A percentile compares a stretch with the other conserved stretches of the same genome.
Conservation (phyloP, 2,797 vertebrate genomes). For the Melopsittacus undulatus region DNA sequence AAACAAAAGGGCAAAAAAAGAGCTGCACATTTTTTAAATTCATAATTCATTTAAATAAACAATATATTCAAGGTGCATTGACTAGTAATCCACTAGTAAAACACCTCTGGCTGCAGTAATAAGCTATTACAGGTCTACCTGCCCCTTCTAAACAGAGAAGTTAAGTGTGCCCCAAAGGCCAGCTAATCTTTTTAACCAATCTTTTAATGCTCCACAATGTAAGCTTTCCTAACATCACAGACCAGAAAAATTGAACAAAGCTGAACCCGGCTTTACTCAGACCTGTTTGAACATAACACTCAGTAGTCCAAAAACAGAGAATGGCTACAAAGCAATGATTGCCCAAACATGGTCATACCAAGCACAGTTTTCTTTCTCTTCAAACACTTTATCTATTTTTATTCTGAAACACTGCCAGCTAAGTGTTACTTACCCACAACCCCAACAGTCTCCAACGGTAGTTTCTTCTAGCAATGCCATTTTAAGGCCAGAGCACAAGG, state of each 20-base stretch:
- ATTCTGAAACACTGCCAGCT: slow-evolving; percentile 10
- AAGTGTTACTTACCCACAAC: background rate
- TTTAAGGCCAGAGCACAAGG: background rate
- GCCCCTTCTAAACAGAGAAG: background rate
- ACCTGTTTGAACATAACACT: background rate
- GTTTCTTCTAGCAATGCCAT: background rate
- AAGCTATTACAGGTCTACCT: background rate
- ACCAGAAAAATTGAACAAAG: background rate
- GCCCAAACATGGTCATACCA: slow-evolving; percentile 45
- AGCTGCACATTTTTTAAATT: background rate
- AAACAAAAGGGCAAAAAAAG: background rate
- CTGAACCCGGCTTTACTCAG: background rate
- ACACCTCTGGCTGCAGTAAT: background rate
- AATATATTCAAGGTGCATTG: background rate
- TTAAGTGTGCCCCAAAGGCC: background rate
- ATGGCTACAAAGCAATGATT: background rate
- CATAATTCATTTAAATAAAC: background rate
- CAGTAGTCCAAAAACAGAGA: background rate
- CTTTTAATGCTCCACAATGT: background rate
- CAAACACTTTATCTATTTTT: slow-evolving; percentile 56
- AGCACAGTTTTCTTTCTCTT: slow-evolving; percentile 40
- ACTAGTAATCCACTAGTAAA: background rate
- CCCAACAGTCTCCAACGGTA: background rate
- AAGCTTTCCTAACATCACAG: background rate
- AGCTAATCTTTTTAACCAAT: background rate